Percentiles rank a stretch among this genome's conserved stretches.
Conservation (phyloP, 2,113 vertebrate species). For the Ammodytes marinus region DNA sequence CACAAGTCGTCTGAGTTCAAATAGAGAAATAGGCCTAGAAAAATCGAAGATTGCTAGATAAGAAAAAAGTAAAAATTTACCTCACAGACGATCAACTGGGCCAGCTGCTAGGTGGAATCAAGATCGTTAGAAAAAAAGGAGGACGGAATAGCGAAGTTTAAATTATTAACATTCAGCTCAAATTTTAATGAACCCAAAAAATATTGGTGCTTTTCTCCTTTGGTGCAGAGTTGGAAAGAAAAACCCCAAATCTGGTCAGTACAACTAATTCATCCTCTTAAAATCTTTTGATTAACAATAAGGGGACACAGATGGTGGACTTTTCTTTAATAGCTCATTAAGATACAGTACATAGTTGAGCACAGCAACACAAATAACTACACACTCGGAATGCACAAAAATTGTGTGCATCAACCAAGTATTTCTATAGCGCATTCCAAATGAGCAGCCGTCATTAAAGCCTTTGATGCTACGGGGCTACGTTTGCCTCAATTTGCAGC, state of each 20-base stretch:
- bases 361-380: neutral
- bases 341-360: neutral
- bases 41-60: constrained; percentile 4
- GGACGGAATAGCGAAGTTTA: neutral
- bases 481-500: constrained; percentile 15
- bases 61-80: neutral
- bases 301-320: constrained; percentile 8
- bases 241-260: neutral
- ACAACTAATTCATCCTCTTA: constrained; percentile 3
- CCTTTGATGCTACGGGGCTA: constrained; percentile 14
- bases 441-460: neutral
- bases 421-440: neutral
- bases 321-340: constrained; percentile 34
- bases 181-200: constrained; percentile 21
- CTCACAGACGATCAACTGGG: neutral
- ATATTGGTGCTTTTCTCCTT: neutral
- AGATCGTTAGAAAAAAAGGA: neutral
- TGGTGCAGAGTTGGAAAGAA: neutral
- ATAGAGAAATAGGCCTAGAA: neutral
- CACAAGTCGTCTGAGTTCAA: constrained; percentile 8
- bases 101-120: constrained; percentile 22
- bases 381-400: neutral
- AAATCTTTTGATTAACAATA: constrained; percentile 20
- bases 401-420: neutral
- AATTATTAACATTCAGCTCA: constrained; percentile 34